Conservation (phyloP, 2,113 vertebrate genomes). For the Psilopogon haemacephalus region DNA sequence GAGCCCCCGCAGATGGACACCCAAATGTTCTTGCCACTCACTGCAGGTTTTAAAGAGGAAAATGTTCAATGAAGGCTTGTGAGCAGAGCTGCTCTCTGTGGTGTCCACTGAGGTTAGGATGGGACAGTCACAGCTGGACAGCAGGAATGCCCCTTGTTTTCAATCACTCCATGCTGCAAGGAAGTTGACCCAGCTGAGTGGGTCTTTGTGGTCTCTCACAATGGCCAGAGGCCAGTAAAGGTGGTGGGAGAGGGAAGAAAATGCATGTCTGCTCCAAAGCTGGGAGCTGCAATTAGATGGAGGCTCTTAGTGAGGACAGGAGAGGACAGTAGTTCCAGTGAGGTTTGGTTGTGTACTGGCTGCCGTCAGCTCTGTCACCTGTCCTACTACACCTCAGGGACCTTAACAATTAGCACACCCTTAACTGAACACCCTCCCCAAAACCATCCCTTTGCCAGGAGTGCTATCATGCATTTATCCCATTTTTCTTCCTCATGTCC, state of each 20-base stretch:
- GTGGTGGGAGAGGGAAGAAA: neutral
- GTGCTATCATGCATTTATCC: neutral
- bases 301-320: neutral
- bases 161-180: neutral
- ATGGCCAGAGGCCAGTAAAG: neutral
- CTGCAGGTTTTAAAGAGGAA: slow-evolving; percentile 22
- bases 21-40: slow-evolving; percentile 54
- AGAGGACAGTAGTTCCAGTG: neutral
- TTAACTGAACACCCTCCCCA: neutral
- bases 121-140: neutral
- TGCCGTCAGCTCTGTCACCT: neutral
- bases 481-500: neutral
- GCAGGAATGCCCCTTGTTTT: neutral
- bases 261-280: neutral
- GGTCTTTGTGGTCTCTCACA: neutral
- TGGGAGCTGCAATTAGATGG: neutral
- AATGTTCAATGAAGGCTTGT: neutral
- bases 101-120: accelerated
- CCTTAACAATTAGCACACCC: neutral
- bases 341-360: neutral
- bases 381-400: neutral
- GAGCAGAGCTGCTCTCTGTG: neutral
- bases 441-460: neutral
- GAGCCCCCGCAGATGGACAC: slow-evolving; percentile 49
- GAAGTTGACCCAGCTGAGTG: neutral